Conservation (phyloP, 2,888 invertebrate species). For the Fragum fragum region DNA sequence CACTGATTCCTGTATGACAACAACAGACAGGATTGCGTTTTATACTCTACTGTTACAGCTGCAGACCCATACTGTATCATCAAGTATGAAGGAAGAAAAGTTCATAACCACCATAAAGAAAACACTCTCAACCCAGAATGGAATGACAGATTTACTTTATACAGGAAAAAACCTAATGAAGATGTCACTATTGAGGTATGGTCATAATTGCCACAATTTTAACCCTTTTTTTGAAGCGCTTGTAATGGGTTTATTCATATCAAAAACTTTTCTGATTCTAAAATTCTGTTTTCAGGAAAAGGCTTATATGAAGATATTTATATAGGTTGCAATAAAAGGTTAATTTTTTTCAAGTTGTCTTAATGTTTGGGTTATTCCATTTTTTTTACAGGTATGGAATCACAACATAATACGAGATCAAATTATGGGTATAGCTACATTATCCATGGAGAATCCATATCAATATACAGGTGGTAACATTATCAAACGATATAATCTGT, state of each 20-base stretch:
- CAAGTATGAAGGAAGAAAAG: conserved; percentile 87
- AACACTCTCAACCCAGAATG: conserved; percentile 87
- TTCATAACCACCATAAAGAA: conserved; percentile 84
- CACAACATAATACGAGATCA: conserved; percentile 79
- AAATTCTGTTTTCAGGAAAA: too few relatives aligned
- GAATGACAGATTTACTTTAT: conserved; percentile 87
- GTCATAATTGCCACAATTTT: too few relatives aligned
- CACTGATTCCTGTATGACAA: too few relatives aligned
- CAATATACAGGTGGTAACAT: conserved; percentile 75
- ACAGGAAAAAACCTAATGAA: conserved; percentile 86
- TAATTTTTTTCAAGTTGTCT: too few relatives aligned
- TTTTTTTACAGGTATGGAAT: conserved; percentile 81
- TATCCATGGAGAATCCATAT: conserved; percentile 76
- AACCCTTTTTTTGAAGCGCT: too few relatives aligned
- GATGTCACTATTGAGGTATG: conserved; percentile 86
- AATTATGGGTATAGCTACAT: conserved; percentile 77
- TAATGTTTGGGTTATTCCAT: too few relatives aligned
- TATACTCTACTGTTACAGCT: conserved; percentile 64
- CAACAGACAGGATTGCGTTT: not conserved
- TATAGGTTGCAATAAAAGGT: too few relatives aligned
- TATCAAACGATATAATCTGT: conserved; percentile 71
- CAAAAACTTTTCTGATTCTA: too few relatives aligned
- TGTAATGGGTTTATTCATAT: too few relatives aligned
- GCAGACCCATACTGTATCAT: conserved; percentile 88
- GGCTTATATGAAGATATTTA: too few relatives aligned